A percentile compares a stretch with the other conserved stretches of the same genome.
These are phyloP conservation scores for Macrochelys suwanniensis DNA, from an alignment of 2,797 vertebrate species.

Conservation along the genomic window DNA sequence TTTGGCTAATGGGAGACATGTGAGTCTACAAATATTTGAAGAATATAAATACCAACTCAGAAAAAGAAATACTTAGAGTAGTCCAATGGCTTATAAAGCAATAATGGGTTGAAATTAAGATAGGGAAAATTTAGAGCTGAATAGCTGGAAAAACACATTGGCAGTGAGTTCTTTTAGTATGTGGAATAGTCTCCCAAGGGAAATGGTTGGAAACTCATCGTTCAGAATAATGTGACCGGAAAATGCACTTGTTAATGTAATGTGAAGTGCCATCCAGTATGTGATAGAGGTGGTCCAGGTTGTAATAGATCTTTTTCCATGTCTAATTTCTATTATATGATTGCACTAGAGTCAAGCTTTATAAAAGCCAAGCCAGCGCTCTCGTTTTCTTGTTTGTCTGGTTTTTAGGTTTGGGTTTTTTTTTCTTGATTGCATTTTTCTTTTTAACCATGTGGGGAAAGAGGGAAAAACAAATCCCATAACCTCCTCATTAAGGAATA, in stretches of 20 bases:
- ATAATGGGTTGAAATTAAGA: background rate
- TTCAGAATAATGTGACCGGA: background rate
- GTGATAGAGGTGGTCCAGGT: background rate
- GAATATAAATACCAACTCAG: background rate
- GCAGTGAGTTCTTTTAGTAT: background rate
- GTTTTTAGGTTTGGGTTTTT: background rate
- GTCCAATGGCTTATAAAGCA: background rate
- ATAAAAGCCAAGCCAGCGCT: background rate
- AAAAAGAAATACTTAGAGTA: background rate
- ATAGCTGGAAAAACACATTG: background rate
- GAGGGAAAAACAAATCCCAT: background rate
- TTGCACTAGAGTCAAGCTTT: background rate
- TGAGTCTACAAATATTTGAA: background rate
- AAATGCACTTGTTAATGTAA: background rate
- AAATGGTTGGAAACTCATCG: background rate
- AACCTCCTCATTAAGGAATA: background rate
- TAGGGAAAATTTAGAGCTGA: background rate
- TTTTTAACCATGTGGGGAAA: conserved; percentile 10
- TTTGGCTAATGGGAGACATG: background rate
- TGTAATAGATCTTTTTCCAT: background rate
- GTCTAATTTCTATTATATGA: background rate
- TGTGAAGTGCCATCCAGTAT: background rate
- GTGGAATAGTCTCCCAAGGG: background rate
- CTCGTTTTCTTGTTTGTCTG: conserved; percentile 9
- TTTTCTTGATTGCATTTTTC: background rate